Evolutionary conservation across 1,140 invertebrate genomes (phyloP), one percentile per base, ranked within the genome.

Genomic region (Drosophila funebris): DNA sequence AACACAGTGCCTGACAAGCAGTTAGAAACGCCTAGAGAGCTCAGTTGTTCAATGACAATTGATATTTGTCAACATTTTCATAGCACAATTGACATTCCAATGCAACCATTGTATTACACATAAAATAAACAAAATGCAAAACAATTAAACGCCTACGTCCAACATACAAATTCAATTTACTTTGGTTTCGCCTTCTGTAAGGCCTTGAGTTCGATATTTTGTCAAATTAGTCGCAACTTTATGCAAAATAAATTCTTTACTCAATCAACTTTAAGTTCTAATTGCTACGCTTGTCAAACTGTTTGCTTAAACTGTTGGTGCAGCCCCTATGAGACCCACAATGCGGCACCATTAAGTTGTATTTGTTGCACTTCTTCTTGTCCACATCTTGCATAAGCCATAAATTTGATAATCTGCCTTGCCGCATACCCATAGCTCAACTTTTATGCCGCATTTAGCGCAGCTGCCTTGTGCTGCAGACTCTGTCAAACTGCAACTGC

Each of bases 121-220:
- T 70, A 72, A 70, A 75, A 68, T 66, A 56, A 60, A 70, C 64
- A 75, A 84, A 63, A 73, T 85, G 54, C 82, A 62, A 75, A 73
- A 82, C 81, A 85, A 87, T 85, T 85, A 87, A 62, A 85, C 81
- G 74, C 82, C 81, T 83, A 85, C 81, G 63, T 87, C 70, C 73
- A 41, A 57, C 43, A 22, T 31, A 36, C 33, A 61, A 84, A 48
- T 56, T 75, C 57, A 63, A 48, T 77, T 77, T 62, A 56, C 76
- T 73, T 29, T 75, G 37, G 46, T 54, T 14, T 64, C 33, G 8
- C 46, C 57, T 43, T 60, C 44, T 50, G 48, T 20, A 13, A 57
- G 73, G 62, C 69, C 82, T 78, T 75, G 82, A 43, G 69, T 63
- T 69, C 14, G 8, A 48, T 63, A 27, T 27, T 29, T 1, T 44